Evolutionary conservation across 2,888 invertebrate species (phyloP).

Genomic region (Scaptomyza tumidula): DNA sequence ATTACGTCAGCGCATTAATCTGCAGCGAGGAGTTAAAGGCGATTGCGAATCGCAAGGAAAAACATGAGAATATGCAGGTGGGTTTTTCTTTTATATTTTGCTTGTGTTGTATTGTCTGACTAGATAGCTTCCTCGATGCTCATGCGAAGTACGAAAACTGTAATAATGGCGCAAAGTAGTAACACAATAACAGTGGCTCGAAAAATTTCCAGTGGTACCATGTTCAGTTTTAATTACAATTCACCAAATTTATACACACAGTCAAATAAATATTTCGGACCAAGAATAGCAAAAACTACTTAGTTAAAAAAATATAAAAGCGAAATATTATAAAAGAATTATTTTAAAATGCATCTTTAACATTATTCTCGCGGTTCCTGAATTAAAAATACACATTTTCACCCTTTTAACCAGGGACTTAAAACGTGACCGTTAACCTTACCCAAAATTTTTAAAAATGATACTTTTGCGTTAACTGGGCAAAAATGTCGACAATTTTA

Average conservation of each 20-base stretch:
- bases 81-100: not conserved
- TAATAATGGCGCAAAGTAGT: slow-evolving; percentile 44
- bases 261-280: not conserved
- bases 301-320: too few species aligned
- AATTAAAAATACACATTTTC: too few species aligned
- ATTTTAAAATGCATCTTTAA: too few species aligned
- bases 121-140: slow-evolving; percentile 3
- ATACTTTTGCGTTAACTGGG: too few species aligned
- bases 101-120: not conserved
- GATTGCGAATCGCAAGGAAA: slow-evolving; percentile 86
- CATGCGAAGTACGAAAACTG: slow-evolving; percentile 51
- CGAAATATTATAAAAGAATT: too few species aligned
- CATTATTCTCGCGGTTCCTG: too few species aligned
- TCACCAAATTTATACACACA: not conserved
- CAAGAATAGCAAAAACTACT: slow-evolving; percentile 7
- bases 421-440: too few species aligned
- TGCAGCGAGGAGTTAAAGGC: slow-evolving; percentile 88
- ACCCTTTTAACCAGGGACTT: too few species aligned
- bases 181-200: slow-evolving; percentile 53
- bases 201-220: slow-evolving; percentile 67
- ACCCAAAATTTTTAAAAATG: too few species aligned
- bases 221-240: slow-evolving; percentile 9
- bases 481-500: too few species aligned
- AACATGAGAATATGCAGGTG: slow-evolving; percentile 88
- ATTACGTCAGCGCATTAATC: slow-evolving; percentile 89